phyloP scores from a whole-genome alignment of 2,888 invertebrate species.

The Merodon equestris region DNA sequence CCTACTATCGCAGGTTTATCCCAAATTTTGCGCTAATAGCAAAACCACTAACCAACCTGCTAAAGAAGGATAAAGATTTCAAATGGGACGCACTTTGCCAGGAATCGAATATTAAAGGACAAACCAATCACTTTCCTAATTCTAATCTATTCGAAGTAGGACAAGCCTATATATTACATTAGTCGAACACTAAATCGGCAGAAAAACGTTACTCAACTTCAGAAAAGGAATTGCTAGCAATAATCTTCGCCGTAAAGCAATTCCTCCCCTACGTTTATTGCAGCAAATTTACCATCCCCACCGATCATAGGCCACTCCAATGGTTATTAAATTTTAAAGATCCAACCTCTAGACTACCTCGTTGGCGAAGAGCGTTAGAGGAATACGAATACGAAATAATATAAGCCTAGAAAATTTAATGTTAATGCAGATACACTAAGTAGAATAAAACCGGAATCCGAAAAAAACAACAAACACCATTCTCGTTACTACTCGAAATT shows the following conservation, averaged over 20 bases:
- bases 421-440: too few species aligned
- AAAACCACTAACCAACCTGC: slow-evolving; percentile 1
- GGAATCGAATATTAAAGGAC: neutral
- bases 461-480: too few species aligned
- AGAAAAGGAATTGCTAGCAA: slow-evolving; percentile 69
- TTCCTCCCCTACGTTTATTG: slow-evolving; percentile 24
- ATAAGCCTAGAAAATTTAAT: slow-evolving; percentile 16
- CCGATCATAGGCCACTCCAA: too few species aligned
- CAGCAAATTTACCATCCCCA: slow-evolving; percentile 13
- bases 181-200: slow-evolving; percentile 66
- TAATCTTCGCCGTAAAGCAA: slow-evolving; percentile 20
- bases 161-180: slow-evolving; percentile 44
- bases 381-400: too few species aligned
- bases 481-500: too few species aligned
- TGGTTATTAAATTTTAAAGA: slow-evolving; percentile 20
- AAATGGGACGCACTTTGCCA: too few species aligned
- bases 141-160: slow-evolving; percentile 46
- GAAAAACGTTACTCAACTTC: slow-evolving; percentile 62
- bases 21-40: neutral
- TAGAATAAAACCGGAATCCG: too few species aligned
- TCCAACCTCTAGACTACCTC: too few species aligned
- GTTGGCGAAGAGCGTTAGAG: too few species aligned
- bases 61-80: too few species aligned
- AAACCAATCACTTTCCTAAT: slow-evolving; percentile 13
- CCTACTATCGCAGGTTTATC: slow-evolving; percentile 2